Base-by-base conservation (phyloP, 1,140 invertebrate species). In the Brachionus asplanchnoidis region DNA sequence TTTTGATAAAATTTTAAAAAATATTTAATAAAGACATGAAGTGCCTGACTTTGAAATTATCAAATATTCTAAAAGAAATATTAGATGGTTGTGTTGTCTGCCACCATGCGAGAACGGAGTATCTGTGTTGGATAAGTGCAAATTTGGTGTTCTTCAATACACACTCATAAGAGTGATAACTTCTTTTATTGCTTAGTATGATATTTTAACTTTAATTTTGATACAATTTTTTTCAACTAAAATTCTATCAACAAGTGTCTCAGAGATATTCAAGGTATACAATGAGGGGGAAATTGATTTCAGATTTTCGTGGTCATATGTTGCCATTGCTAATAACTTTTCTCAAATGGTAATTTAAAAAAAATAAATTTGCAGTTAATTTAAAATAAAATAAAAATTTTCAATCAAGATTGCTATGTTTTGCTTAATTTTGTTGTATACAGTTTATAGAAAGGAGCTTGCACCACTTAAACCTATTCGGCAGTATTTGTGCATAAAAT, bases 401-500 rank as follows among this genome's bases (percentile, higher is more conserved):
- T 85, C 53, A 26, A 86, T 87, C 46, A 87, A 91, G 90, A 88
- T 88, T 79, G 95, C 96, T 8, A 97, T 98, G 95, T 98, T 97
- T 87, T 97, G 95, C 88, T 90, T 98, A 75, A 94, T 97, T 6
- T 90, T 98, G 77, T 98, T 98, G 89, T 98, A 98, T 88, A 93
- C 92, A 90, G 95, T 95, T 9, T 96, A 95, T 89, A 92, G 93
- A 87, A 92, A 93, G 85, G 95, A 97, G 89, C 89, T 98, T 6
- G 92, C 93, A 86, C 95, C 95, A 17, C 96, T 98, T 93, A 94
- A 94, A 87, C 96, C 96, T 7, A 92, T 98, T 86, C 94, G 94
- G 84, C 98, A 98, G 90, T 98, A 98, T 91, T 91, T 98, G n/a
- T 98, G 96, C 89, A 97, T 98, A 85, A 98, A 98, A 92, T 94